Evolutionary conservation across 1,140 invertebrate genomes (phyloP), one percentile per base, ranked within the genome.

Genomic region (Drosophila athabasca): DNA sequence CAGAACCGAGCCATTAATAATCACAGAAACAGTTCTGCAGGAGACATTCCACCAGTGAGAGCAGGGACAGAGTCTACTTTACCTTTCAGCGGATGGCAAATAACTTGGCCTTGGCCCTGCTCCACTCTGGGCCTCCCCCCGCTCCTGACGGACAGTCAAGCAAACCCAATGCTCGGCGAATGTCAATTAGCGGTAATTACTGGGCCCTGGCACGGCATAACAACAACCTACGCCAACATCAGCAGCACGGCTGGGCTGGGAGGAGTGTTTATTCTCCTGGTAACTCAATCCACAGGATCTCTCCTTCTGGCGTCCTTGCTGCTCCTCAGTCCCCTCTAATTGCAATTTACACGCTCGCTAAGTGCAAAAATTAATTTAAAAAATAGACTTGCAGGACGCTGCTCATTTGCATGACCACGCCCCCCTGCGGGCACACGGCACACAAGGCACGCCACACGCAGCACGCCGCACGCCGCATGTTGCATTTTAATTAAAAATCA

Each of bases 161-260:
- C 58, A 54, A 70, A 45, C 55, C 65, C 54, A 59, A 52, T 74
- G 68, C 64, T 45, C 45, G 61, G 76, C 53, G 65, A 84, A 84
- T 81, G 82, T 88, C 79, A 87, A 87, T 87, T 88, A 87, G 74
- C 75, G 55, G 78, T 88, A 88, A 87, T 87, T 87, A 82, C 83
- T 76, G 74, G 76, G 62, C 73, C 77, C 49, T 58, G 69, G 81
- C 78, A 77, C 73, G 82, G 67, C 81, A 64, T 73, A 74, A 66
- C 59, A 74, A 79, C 68, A 80, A 85, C 54, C 72, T 76, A 62
- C 67, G 85, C 73, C 76, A 84, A 67, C 52, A 75, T 59, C 44
- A 50, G 49, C 60, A 58, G 29, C 48, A 58, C 55, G 75, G 61
- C 53, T 52, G 54, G 15, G 46, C 49, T 22, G 17, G 45, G 19